Evolutionary conservation across 1,140 invertebrate species (phyloP).

Genomic region (Drosophila mauritiana): DNA sequence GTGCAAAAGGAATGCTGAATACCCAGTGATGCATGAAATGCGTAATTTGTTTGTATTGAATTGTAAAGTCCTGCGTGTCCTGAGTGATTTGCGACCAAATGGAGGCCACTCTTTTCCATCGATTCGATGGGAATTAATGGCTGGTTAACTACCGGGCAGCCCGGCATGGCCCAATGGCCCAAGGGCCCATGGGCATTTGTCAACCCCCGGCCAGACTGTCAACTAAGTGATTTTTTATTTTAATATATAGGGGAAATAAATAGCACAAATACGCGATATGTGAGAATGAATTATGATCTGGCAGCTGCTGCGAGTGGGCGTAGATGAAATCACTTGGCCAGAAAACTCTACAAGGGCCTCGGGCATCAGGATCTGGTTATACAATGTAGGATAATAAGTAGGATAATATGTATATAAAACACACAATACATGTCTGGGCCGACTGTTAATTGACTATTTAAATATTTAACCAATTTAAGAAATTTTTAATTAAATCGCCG

Average conservation of each 20-base stretch:
- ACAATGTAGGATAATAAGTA: too few species aligned
- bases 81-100: conserved; percentile 26
- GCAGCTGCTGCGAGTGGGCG: conserved; percentile 62
- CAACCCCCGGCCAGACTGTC: conserved; percentile 50
- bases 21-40: conserved; percentile 38
- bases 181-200: conserved; percentile 11
- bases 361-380: conserved; percentile 2
- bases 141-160: conserved; percentile 29
- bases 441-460: conserved; percentile 59
- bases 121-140: conserved; percentile 20
- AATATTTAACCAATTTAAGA: conserved; percentile 56
- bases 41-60: conserved; percentile 12
- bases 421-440: conserved; percentile 4
- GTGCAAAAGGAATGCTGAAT: conserved; percentile 31
- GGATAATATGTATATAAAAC: too few species aligned
- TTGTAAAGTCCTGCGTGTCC: conserved; percentile 4
- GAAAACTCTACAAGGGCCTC: conserved; percentile 23
- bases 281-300: conserved; percentile 64
- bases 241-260: conserved; percentile 58
- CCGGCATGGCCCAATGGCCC: conserved; percentile 1
- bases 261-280: conserved; percentile 45
- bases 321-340: conserved; percentile 28
- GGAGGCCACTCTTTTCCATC: conserved; percentile 14
- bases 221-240: conserved; percentile 77
- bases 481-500: conserved; percentile 56